Evolutionary conservation across 1,140 invertebrate genomes (phyloP), one percentile per base, ranked within the genome.

Genomic region (Matsumurasca onukii): DNA sequence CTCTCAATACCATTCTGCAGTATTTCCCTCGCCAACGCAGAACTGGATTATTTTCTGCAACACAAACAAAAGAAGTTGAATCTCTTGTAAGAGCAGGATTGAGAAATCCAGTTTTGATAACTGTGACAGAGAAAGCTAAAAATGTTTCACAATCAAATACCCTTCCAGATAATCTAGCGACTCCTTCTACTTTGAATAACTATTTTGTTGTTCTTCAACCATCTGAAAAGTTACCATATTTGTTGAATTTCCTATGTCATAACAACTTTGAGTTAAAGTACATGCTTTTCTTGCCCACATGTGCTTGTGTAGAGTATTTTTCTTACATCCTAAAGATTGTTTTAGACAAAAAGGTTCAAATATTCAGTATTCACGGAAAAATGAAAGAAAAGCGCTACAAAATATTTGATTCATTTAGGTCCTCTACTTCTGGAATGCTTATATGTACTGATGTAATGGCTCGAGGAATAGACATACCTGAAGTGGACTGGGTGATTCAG

Each of bases 21-120:
- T 94, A 91, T 79, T 80, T 99, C 52, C 98, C 98, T 0, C 90
- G 96, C 66, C 94, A 98, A 76, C 81, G 98, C 72, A 83, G 96
- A 75, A 99, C 98, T 0, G 96, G 96, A 0, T 82, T 99, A 22
- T 99, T 99, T 82, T 99, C 97, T 29, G 98, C 98, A 3, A 99
- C 98, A 20, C 97, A 99, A 81, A 98, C 97, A 0, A 95, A 95
- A 78, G 93, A 99, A 82, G 83, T 99, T 0, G 88, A 94, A 71
- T 89, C 95, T 71, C 80, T 99, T 20, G 91, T 98, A 34, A 82
- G 96, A 76, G 97, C 97, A 15, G 98, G 97, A 1, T 80, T 99
- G 0, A 81, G 98, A 74, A 99, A 99, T 84, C 97, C 98, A 24
- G 90, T 98, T 0, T 78, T 93, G 1, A 89, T 99, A 25, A 87